Conservation (phyloP, 2,888 invertebrate genomes). For the Philonicus albiceps region DNA sequence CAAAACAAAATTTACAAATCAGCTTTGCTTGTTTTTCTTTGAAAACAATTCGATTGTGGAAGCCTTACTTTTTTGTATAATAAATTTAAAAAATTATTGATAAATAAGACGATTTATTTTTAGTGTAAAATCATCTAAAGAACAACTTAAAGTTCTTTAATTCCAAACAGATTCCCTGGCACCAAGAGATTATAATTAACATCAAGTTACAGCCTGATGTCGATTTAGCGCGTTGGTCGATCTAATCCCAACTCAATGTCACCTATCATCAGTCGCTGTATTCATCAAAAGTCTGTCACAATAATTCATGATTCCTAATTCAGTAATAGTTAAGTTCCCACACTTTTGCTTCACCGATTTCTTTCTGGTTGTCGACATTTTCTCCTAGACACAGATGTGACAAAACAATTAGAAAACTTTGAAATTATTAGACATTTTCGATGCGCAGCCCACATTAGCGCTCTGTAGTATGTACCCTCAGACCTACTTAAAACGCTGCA, state of each 20-base stretch:
- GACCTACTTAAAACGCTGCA: neutral
- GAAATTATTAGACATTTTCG: neutral
- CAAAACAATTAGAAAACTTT: conserved; percentile 9
- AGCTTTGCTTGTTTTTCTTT: neutral
- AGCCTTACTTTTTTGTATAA: too few species aligned
- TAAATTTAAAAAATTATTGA: too few species aligned
- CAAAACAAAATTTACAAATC: neutral
- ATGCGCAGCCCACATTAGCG: neutral
- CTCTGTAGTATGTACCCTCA: neutral
- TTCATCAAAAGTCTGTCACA: neutral
- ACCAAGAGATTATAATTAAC: neutral
- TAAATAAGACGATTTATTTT: too few species aligned
- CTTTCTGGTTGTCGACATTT: neutral
- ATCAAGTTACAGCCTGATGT: neutral
- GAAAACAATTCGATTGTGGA: neutral
- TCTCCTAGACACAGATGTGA: neutral
- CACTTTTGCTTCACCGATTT: neutral
- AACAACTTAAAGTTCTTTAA: neutral
- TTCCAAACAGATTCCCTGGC: neutral
- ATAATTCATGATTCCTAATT: neutral
- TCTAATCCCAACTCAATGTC: neutral
- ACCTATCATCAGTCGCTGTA: neutral
- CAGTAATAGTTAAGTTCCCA: neutral
- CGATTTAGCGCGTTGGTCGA: neutral
- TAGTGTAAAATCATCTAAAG: too few species aligned